Evolutionary conservation across 2,797 vertebrate genomes (phyloP).

Genomic region (Lacerta agilis): DNA sequence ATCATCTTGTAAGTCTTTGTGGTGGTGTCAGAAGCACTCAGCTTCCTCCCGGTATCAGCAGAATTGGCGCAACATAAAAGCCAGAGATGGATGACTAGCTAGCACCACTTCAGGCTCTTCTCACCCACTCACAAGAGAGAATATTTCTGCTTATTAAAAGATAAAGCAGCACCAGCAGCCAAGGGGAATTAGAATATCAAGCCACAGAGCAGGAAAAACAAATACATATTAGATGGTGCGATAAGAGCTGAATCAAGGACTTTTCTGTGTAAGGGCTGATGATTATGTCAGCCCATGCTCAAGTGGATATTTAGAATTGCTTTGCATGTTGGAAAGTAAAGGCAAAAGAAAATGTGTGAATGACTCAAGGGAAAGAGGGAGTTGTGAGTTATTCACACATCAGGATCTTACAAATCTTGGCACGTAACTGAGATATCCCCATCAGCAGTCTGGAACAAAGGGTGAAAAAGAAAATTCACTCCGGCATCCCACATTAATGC

Average conservation of each 20-base stretch:
- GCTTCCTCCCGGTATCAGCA: not conserved
- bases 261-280: slow-evolving; percentile 1
- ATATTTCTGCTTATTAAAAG: slow-evolving; percentile 6
- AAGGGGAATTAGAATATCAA: slow-evolving; percentile 17
- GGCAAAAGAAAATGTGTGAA: not conserved
- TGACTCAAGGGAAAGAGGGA: not conserved
- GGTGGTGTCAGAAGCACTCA: not conserved
- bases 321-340: not conserved
- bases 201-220: not conserved
- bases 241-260: slow-evolving; percentile 14
- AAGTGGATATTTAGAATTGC: slow-evolving; percentile 7
- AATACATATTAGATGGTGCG: slow-evolving; percentile 2
- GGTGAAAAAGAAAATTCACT: not conserved
- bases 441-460: not conserved
- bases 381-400: too few species aligned
- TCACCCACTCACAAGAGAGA: slow-evolving; percentile 10
- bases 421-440: not conserved
- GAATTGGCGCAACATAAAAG: slow-evolving; percentile 27
- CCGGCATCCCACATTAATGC: too few species aligned
- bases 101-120: slow-evolving; percentile 19
- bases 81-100: not conserved
- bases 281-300: not conserved
- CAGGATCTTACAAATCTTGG: not conserved
- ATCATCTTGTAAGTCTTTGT: slow-evolving; percentile 20
- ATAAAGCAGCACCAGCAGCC: not conserved